phyloP scores from a whole-genome alignment of 2,113 vertebrate genomes.

The Anas platyrhynchos region DNA sequence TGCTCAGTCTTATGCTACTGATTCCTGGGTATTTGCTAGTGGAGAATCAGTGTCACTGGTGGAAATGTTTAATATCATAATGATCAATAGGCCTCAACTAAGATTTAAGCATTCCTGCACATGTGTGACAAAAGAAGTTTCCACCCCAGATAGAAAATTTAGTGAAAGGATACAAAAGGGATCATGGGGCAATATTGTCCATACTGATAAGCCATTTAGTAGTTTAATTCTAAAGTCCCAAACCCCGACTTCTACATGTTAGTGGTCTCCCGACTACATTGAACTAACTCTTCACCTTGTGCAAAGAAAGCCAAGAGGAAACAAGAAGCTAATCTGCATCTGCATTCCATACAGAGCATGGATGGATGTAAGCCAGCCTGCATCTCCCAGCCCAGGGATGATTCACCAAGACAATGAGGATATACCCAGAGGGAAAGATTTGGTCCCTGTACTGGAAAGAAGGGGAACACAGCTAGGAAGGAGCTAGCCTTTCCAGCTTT shows the following conservation, averaged over 20 bases:
- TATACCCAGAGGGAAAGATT: neutral
- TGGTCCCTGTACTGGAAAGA: neutral
- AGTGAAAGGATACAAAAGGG: neutral
- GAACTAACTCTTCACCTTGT: neutral
- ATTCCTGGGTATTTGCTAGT: neutral
- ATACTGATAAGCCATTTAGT: neutral
- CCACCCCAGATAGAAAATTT: neutral
- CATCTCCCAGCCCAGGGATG: neutral
- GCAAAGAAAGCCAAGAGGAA: neutral
- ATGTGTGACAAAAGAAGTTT: neutral
- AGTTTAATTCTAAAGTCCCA: neutral
- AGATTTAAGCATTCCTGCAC: neutral
- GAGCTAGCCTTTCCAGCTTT: neutral
- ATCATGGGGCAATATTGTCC: neutral
- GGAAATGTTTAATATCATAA: neutral
- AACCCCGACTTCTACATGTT: neutral
- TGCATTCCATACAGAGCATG: neutral
- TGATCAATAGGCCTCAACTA: neutral
- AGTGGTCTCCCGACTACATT: neutral
- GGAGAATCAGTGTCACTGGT: neutral
- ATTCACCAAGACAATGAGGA: neutral
- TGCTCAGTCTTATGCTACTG: neutral
- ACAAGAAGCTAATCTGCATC: neutral
- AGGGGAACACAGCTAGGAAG: neutral
- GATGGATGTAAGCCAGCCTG: neutral